phyloP scores from a whole-genome alignment of 1,140 invertebrate genomes.

The Drosophila tropicalis region DNA sequence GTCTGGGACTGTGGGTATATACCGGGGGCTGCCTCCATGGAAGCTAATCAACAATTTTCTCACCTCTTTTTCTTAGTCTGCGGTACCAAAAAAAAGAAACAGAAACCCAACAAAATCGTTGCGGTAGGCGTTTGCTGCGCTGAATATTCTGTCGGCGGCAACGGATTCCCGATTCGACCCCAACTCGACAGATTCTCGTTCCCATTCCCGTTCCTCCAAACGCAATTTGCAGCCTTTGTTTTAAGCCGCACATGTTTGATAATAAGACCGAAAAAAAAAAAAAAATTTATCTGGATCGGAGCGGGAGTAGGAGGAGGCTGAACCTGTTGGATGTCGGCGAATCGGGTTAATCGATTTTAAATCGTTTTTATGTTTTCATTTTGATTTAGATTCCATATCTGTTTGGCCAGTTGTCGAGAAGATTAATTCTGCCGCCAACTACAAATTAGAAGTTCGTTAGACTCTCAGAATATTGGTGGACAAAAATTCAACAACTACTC shows the following conservation, averaged over 20 bases:
- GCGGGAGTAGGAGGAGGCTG: conserved; percentile 16
- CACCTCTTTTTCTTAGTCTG: conserved; percentile 80
- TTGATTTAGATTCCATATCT: conserved; percentile 46
- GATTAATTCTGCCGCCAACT: conserved; percentile 67
- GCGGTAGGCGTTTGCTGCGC: conserved; percentile 77
- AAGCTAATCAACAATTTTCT: conserved; percentile 83
- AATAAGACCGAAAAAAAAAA: conserved; percentile 53
- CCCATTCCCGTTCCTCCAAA: conserved; percentile 12
- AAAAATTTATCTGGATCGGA: conserved; percentile 28
- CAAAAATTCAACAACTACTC: no score
- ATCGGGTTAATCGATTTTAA: conserved; percentile 83
- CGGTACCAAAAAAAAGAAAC: conserved; percentile 26
- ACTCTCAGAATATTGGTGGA: not conserved
- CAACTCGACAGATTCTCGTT: conserved; percentile 18
- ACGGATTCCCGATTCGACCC: conserved; percentile 24
- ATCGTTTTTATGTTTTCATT: conserved; percentile 82
- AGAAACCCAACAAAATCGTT: conserved; percentile 31
- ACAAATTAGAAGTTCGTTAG: conserved; percentile 72
- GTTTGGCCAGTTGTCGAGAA: conserved; percentile 41
- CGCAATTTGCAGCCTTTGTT: conserved; percentile 75
- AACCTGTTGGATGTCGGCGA: conserved; percentile 82
- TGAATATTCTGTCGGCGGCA: conserved; percentile 80
- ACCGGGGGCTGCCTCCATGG: conserved; percentile 64
- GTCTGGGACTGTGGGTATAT: conserved; percentile 6
- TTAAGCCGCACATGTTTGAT: conserved; percentile 74